Conservation (phyloP, 37 sponge, comb jelly and placozoan genomes). For the Cliona cf. orientalis region DNA sequence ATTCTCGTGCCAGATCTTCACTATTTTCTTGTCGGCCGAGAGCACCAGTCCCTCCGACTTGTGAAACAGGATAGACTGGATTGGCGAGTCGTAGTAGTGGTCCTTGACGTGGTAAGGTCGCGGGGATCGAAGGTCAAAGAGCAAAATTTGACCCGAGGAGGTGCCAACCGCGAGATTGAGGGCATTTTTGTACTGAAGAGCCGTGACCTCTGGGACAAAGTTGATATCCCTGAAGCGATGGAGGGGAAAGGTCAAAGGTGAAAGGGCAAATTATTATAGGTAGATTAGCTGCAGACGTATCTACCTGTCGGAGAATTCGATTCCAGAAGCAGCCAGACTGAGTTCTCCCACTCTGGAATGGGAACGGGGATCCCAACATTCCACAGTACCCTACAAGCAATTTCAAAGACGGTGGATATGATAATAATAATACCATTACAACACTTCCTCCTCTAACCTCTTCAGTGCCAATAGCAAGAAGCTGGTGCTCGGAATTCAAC, state of each 20-base stretch:
- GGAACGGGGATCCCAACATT: conserved; percentile 97
- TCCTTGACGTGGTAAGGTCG: conserved; percentile 81
- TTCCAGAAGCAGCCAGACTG: conserved; percentile 30
- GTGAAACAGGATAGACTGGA: conserved; percentile 84
- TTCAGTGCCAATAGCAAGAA: conserved; percentile 87
- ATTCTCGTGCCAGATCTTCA: conserved; percentile 90
- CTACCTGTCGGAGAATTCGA: conserved; percentile 30
- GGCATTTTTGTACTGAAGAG: conserved; percentile 66
- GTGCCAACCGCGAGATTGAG: conserved; percentile 91
- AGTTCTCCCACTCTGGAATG: conserved; percentile 66
- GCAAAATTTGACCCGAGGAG: conserved; percentile 78
- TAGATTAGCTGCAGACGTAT: neutral
- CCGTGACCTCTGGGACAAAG: conserved; percentile 74
- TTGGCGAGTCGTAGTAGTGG: conserved; percentile 88
- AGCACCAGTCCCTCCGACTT: conserved; percentile 71
- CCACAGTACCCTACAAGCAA: conserved; percentile 74
- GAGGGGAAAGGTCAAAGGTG: neutral
- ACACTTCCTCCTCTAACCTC: conserved; percentile 48
- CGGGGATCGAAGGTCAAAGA: conserved; percentile 90
- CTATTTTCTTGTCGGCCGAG: conserved; percentile 77
- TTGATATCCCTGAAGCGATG: neutral
- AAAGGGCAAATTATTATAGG: neutral
- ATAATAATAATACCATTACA: neutral
- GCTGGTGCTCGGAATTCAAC: conserved; percentile 79
- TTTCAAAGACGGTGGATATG: neutral